These are phyloP conservation scores for Myotis lucifugus DNA, from an alignment of 2,113 vertebrate genomes.

Conservation along the genomic window DNA sequence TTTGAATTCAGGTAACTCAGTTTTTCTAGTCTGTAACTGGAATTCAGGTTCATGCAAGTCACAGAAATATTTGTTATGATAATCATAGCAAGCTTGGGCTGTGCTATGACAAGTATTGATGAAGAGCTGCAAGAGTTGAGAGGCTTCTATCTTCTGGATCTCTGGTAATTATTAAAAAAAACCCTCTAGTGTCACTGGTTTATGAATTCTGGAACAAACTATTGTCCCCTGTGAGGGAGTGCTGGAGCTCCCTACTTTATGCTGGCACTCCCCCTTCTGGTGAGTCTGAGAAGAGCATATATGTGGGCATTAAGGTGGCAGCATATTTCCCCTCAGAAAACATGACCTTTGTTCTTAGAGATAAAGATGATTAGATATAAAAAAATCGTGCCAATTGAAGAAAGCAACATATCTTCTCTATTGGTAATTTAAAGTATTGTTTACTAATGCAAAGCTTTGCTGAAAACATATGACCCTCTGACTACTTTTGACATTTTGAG, in stretches of 20 bases:
- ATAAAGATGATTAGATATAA: neutral
- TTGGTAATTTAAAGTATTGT: neutral
- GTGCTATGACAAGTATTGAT: neutral
- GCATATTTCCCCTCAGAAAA: neutral
- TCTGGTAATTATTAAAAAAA: neutral
- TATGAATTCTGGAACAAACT: neutral
- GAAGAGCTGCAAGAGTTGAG: neutral
- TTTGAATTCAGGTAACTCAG: neutral
- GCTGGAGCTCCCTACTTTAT: neutral
- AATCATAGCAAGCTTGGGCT: neutral
- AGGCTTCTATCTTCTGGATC: neutral
- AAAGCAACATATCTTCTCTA: neutral
- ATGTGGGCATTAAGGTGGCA: neutral
- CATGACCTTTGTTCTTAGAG: neutral
- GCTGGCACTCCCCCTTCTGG: constrained; percentile 60
- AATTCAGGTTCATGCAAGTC: neutral
- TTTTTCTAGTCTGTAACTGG: neutral
- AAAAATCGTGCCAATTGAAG: neutral
- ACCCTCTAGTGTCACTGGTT: neutral
- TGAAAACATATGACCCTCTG: neutral
- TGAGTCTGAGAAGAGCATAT: neutral
- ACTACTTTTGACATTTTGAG: constrained; percentile 4
- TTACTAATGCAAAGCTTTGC: neutral
- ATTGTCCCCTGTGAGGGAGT: neutral
- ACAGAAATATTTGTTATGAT: neutral